These are phyloP conservation scores for Ophion slaviceki DNA, from an alignment of 2,888 invertebrate species.

Conservation along the genomic window DNA sequence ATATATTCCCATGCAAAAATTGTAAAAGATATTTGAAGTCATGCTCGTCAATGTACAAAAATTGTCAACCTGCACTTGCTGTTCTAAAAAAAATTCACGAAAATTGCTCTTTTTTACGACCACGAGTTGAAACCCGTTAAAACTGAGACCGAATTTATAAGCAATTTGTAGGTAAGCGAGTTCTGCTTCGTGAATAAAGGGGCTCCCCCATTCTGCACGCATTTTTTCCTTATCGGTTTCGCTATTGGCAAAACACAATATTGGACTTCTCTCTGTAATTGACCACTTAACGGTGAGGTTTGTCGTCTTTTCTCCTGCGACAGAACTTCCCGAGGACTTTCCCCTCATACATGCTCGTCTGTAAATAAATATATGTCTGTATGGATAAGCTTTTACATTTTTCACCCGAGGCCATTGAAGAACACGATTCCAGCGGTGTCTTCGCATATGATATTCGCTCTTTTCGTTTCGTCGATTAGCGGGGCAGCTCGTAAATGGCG, in stretches of 20 bases:
- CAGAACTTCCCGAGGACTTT: constrained; percentile 60
- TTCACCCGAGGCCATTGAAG: constrained; percentile 48
- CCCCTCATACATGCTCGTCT: constrained; percentile 44
- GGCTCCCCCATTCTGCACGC: not conserved
- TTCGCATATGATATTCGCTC: constrained; percentile 50
- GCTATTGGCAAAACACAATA: constrained; percentile 48
- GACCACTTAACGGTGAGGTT: constrained; percentile 52
- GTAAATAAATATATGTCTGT: constrained; percentile 12
- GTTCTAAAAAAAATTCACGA: too few species aligned
- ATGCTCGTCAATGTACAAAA: too few species aligned
- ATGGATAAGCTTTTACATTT: constrained; percentile 45
- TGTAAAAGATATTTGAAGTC: too few species aligned
- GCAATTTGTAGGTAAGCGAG: not conserved
- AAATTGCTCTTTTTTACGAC: too few species aligned
- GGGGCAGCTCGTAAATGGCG: constrained; percentile 33
- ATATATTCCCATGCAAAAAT: too few species aligned
- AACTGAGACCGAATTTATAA: not conserved
- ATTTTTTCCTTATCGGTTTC: constrained; percentile 16
- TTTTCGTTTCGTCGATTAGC: constrained; percentile 46
- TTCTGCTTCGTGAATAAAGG: not conserved
- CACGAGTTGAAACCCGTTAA: too few species aligned
- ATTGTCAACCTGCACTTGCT: too few species aligned
- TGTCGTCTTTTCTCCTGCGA: constrained; percentile 64
- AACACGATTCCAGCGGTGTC: constrained; percentile 33
- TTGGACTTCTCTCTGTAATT: constrained; percentile 51